Conservation (phyloP, 1,140 invertebrate genomes). For the Vollenhovia emeryi region DNA sequence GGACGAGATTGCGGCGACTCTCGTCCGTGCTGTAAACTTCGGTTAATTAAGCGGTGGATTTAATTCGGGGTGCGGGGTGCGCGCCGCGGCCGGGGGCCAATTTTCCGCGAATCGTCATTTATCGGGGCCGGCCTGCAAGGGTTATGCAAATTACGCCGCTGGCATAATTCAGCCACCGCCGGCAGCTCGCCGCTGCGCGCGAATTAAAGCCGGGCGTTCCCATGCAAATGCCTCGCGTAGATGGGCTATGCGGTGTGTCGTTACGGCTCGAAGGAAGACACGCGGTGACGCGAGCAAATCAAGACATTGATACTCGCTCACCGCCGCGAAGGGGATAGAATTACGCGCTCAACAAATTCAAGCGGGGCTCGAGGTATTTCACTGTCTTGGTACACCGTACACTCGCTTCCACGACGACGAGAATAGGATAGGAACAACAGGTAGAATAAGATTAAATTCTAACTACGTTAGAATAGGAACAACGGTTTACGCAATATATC, state of each 20-base stretch:
- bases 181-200: slow-evolving; percentile 73
- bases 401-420: slow-evolving; percentile 47
- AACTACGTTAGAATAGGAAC: background rate
- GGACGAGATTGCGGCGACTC: slow-evolving; percentile 13
- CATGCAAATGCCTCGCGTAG: slow-evolving; percentile 69
- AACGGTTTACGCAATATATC: background rate
- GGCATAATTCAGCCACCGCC: slow-evolving; percentile 79
- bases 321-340: background rate
- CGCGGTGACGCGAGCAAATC: slow-evolving; percentile 42
- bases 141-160: slow-evolving; percentile 80
- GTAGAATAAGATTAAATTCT: too few relatives aligned
- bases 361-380: background rate
- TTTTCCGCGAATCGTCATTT: slow-evolving; percentile 82
- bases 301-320: slow-evolving; percentile 49
- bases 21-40: slow-evolving; percentile 58
- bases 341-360: slow-evolving; percentile 43
- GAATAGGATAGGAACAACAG: too few relatives aligned
- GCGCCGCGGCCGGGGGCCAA: slow-evolving; percentile 64
- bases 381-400: background rate
- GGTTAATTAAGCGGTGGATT: slow-evolving; percentile 70
- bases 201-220: slow-evolving; percentile 79
- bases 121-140: slow-evolving; percentile 75
- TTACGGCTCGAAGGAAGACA: slow-evolving; percentile 37
- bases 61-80: slow-evolving; percentile 38
- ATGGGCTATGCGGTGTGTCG: slow-evolving; percentile 13